A percentile compares a stretch with the other conserved stretches of the same genome.
phyloP scores from a whole-genome alignment of 64 coral and sea anemone genomes.

The Anthopleura sola region DNA sequence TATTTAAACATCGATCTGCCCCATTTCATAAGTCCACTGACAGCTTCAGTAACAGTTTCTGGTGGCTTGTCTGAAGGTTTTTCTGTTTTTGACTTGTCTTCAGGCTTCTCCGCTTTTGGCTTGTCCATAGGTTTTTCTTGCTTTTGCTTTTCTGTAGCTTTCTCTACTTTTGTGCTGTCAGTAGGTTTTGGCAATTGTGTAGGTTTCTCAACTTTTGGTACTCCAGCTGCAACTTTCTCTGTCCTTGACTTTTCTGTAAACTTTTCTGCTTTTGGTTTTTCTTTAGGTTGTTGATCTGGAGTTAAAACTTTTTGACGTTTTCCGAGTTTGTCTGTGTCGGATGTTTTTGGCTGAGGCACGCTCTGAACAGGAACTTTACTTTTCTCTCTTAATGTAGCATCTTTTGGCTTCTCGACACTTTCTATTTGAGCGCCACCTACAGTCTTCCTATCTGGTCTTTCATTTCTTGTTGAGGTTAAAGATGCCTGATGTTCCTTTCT shows the following conservation, averaged over 20 bases:
- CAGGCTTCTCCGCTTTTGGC: too few relatives aligned
- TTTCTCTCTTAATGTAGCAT: not conserved
- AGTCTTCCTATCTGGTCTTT: not conserved
- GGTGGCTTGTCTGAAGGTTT: not conserved
- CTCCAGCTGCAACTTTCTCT: too few relatives aligned
- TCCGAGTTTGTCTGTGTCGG: not conserved
- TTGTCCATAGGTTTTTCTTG: too few relatives aligned
- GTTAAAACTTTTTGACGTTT: not conserved
- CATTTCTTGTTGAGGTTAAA: not conserved
- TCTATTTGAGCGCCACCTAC: not conserved
- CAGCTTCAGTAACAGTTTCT: not conserved
- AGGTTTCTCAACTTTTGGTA: too few relatives aligned
- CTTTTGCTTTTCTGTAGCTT: not conserved
- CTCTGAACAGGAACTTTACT: not conserved
- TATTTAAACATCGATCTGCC: constrained; percentile 1
- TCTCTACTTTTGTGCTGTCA: not conserved
- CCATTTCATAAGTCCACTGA: constrained; percentile 1
- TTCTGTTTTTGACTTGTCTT: not conserved
- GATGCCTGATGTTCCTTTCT: not conserved
- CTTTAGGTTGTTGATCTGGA: not conserved
- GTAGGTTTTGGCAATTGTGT: not conserved
- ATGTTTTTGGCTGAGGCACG: not conserved
- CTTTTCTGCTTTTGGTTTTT: not conserved
- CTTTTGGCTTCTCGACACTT: not conserved
- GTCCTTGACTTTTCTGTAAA: not conserved